Evolutionary conservation across 2,797 vertebrate species (phyloP), one percentile per base, ranked within the genome.

Genomic region (Danio aesculapii): DNA sequence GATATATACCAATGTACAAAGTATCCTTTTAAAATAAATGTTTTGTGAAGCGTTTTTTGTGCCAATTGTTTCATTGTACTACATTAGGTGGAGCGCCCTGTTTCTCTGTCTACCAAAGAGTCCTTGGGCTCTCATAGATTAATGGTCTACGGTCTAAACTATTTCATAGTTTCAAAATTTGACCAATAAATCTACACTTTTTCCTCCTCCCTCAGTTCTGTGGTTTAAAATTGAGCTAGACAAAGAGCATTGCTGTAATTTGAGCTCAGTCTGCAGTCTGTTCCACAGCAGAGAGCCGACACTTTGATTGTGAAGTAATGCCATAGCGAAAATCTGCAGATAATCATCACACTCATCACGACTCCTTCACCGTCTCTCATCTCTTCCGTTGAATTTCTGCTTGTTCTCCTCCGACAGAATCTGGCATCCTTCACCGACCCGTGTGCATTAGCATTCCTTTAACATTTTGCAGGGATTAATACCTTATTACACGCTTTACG

Each of bases 401-500:
- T 67, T 72, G 66, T 47, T 77, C 17, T 81, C 47, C 17, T 49
- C 30, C 64, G n/a, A 66, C 17, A 44, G 16, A 57, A 67, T 57
- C 14, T 7, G 5, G 58, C 10, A 70, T 77, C 19, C 73, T 63
- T 53, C 2, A 63, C 66, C 39, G 41, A 44, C 59, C 49, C 50
- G 44, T 47, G 11, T 53, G 9, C 11, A 41, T 59, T 13, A 44
- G 43, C 10, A 16, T 66, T 72, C n/a, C 62, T 12, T 10, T 49
- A 57, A 9, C 49, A 71, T 63, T 55, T 63, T 71, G 47, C 17
- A 8, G 39, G 74, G 74, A 50, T 83, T 83, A 82, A 84, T 88
- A 66, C 76, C n/a, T 30, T 75, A 86, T 88, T 84, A 88, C 78
- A 77, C 55, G 69, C 81, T 84, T 88, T 66, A 73, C n/a, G 79